Evolutionary conservation across 2,888 invertebrate species (phyloP).

Genomic region (Ormyrus nitidulus): DNA sequence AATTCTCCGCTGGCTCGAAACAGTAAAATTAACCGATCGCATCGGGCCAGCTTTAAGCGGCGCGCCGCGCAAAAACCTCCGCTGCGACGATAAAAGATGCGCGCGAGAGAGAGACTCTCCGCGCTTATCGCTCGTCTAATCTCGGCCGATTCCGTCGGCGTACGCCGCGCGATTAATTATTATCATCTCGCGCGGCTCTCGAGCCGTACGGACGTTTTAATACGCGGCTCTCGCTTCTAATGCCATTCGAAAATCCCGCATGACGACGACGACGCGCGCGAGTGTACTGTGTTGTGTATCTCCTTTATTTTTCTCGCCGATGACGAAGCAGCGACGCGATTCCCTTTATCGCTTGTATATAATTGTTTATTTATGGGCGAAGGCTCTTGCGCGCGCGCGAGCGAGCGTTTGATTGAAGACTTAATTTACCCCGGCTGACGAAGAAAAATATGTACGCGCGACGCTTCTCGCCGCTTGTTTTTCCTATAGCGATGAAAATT

Average conservation of each 20-base stretch:
- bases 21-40: constrained; percentile 42
- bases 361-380: constrained; percentile 46
- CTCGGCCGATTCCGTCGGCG: constrained; percentile 12
- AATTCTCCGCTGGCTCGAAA: constrained; percentile 24
- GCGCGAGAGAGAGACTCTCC: background rate
- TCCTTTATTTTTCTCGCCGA: constrained; percentile 26
- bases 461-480: background rate
- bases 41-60: constrained; percentile 25
- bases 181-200: constrained; percentile 31
- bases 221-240: constrained; percentile 30
- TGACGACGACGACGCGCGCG: background rate
- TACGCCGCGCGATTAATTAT: constrained; percentile 40
- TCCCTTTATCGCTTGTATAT: constrained; percentile 42
- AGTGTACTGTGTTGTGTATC: no score
- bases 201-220: constrained; percentile 36
- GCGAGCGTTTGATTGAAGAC: constrained; percentile 28
- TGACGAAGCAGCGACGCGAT: constrained; percentile 42
- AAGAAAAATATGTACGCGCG: constrained; percentile 14
- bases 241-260: constrained; percentile 46
- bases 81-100: constrained; percentile 16
- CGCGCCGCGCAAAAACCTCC: background rate
- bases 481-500: background rate
- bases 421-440: constrained; percentile 27
- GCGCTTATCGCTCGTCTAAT: constrained; percentile 47
- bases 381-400: background rate